A percentile compares a stretch with the other conserved stretches of the same genome.
phyloP scores from a whole-genome alignment of 2,797 vertebrate genomes.

The Numenius phaeopus region DNA sequence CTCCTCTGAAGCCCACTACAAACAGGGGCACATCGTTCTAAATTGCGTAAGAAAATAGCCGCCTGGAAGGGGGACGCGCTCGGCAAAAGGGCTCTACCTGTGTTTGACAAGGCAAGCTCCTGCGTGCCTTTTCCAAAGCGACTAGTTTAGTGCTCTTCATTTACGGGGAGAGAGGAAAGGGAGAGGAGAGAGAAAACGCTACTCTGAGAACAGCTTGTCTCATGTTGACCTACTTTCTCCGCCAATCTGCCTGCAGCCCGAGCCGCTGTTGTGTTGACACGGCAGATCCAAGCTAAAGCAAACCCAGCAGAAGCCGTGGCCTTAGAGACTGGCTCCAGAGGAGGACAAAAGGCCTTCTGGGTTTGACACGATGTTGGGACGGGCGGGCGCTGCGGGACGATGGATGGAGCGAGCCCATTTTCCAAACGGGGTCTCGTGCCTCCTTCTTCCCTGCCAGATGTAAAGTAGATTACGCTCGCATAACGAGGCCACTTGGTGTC shows the following conservation, averaged over 20 bases:
- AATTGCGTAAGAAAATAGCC: neutral
- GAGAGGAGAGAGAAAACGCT: constrained; percentile 52
- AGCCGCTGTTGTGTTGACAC: constrained; percentile 67
- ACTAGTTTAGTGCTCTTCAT: constrained; percentile 46
- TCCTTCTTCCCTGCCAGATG: neutral
- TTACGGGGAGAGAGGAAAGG: constrained; percentile 51
- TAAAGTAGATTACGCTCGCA: neutral
- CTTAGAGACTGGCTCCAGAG: constrained; percentile 33
- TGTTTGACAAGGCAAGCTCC: constrained; percentile 12
- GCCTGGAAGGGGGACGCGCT: neutral
- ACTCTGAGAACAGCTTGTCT: constrained; percentile 71
- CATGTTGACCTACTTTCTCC: constrained; percentile 75
- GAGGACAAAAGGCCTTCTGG: constrained; percentile 42
- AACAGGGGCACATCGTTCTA: neutral
- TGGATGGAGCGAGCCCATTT: neutral
- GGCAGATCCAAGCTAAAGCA: constrained; percentile 55
- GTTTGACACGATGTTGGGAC: neutral
- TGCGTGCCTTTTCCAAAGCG: constrained; percentile 2
- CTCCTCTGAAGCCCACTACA: neutral
- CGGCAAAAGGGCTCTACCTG: neutral
- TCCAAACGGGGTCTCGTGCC: neutral
- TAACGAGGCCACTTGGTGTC: neutral
- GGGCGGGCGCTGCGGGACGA: neutral
- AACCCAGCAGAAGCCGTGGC: constrained; percentile 53
- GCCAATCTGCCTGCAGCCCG: constrained; percentile 61